Base-by-base conservation (phyloP, 2,888 invertebrate genomes). In the Neoitamus cyanurus region DNA sequence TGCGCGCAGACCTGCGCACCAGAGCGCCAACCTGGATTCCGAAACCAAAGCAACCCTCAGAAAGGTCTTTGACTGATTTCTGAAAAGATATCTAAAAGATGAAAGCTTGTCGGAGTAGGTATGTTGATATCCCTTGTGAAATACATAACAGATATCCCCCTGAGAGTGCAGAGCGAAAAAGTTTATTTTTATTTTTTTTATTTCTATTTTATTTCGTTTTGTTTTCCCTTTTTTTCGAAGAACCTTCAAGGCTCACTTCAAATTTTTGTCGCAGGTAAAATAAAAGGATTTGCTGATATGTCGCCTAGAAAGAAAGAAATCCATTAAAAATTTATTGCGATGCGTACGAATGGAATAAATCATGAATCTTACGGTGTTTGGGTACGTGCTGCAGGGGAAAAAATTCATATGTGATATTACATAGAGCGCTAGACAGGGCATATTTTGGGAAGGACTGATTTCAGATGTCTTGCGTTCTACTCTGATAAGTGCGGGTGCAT, bases 31-130 rank as follows among this genome's bases (percentile, higher is more conserved):
- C 58, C 58, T 58, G 58, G 58, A 58, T 58, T 58, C 58, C 58
- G 58, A 58, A 58, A 58, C 34, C 34, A 34, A 72, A 28, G 72
- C 31, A 72, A 34, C 31, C 72, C 15, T 34, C 72, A 31, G 72
- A 72, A 72, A 72, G 72, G 72, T 72, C 72, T 72, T 72, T 72
- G 72, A 72, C 72, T 72, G 72, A 34, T 31, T 34, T 34, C 72
- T 58, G 58, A 58, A 58, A 58, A 58, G 58, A 58, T 58, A 58
- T 72, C 34, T 72, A 7, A 69, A 72, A 72, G 72, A 31, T 34
- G 4, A 72, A 72, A 72, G 72, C 72, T 72, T 72, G 7, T n/a
- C 3, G 34, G 15, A 34, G 34, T 28, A 25, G 28, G 69, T 48
- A 48, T 48, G 48, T 58, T 58, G 58, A 58, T 58, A 58, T 58